Evolutionary conservation across 2,888 invertebrate species (phyloP).

Genomic region (Drosophila koepferae): DNA sequence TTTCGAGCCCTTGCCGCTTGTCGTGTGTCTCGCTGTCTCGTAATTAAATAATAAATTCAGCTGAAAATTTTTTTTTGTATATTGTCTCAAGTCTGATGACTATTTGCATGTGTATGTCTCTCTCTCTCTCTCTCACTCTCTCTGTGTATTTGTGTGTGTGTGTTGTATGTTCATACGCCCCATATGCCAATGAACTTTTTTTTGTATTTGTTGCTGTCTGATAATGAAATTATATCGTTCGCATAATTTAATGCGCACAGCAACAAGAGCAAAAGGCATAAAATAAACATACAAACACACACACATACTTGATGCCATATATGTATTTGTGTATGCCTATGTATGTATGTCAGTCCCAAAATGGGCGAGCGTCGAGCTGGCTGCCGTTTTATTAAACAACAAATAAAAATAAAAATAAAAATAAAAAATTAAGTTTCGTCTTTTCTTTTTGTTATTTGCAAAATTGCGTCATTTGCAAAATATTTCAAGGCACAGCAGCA

Average conservation of each 20-base stretch:
- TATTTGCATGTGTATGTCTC: constrained; percentile 25
- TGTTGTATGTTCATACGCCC: constrained; percentile 60
- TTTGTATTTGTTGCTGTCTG: constrained; percentile 48
- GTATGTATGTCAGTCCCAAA: constrained; percentile 48
- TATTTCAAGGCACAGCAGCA: constrained; percentile 47
- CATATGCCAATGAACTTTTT: constrained; percentile 69
- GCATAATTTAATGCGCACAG: constrained; percentile 75
- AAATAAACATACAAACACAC: constrained; percentile 28
- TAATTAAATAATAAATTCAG: constrained; percentile 75
- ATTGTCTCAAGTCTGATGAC: constrained; percentile 42
- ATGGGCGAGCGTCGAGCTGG: constrained; percentile 68
- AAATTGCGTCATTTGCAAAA: constrained; percentile 76
- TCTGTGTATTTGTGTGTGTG: background rate
- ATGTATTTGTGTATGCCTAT: constrained; percentile 9
- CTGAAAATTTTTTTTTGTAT: constrained; percentile 36
- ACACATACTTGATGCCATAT: background rate
- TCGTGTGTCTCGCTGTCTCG: constrained; percentile 21
- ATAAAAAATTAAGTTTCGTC: constrained; percentile 22
- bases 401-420: background rate
- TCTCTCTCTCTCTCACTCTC: background rate
- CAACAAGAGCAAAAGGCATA: constrained; percentile 44
- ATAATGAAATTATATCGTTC: constrained; percentile 83
- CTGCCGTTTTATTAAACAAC: constrained; percentile 50
- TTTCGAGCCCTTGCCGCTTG: constrained; percentile 17
- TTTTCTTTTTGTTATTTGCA: constrained; percentile 40